Conservation (phyloP, 2,797 vertebrate genomes). For the Syndactyla subalaris region DNA sequence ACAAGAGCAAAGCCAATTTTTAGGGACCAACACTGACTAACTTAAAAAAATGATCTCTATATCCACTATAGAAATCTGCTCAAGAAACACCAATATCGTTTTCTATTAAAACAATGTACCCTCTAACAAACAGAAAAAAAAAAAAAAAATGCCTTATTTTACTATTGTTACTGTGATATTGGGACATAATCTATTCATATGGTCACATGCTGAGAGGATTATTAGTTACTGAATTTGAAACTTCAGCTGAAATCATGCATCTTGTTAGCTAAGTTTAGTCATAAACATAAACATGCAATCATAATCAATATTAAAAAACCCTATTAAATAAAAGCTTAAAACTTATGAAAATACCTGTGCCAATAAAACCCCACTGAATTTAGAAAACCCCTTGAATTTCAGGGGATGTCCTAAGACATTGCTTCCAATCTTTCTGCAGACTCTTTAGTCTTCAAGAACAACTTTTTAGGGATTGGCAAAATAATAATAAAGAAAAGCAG, state of each 20-base stretch:
- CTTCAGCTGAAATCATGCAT: neutral
- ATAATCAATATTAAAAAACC: neutral
- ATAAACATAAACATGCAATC: neutral
- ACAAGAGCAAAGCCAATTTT: neutral
- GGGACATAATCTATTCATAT: neutral
- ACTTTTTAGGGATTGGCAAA: neutral
- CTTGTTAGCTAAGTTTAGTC: neutral
- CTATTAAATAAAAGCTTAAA: neutral
- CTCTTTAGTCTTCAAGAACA: neutral
- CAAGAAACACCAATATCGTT: neutral
- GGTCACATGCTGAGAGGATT: neutral
- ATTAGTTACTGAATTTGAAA: neutral
- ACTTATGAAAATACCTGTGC: neutral
- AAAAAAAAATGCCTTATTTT: neutral
- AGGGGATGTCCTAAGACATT: neutral
- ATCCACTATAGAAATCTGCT: neutral
- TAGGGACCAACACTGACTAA: neutral
- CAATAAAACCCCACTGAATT: neutral
- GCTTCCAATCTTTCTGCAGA: neutral
- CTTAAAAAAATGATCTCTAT: neutral
- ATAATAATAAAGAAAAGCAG: neutral
- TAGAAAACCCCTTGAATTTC: accelerated
- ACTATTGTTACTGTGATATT: neutral
- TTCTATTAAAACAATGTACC: neutral
- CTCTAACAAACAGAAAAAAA: neutral